Conservation (phyloP, 2,113 vertebrate species). For the Arothron firmamentum region DNA sequence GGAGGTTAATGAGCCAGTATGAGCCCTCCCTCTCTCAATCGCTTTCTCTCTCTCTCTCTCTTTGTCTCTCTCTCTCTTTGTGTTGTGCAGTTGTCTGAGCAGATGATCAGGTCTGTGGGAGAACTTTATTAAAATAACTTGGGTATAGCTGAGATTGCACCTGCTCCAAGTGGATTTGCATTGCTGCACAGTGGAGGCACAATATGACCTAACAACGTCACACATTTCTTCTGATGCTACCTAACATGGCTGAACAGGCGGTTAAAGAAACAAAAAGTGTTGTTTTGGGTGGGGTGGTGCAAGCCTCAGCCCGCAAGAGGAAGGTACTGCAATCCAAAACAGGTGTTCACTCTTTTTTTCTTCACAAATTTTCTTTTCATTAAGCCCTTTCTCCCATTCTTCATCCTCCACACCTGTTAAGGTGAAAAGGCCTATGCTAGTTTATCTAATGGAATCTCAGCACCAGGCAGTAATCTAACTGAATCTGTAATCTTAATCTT, state of each 20-base stretch:
- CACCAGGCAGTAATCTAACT: constrained; percentile 50
- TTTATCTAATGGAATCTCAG: constrained; percentile 25
- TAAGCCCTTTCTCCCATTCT: constrained; percentile 38
- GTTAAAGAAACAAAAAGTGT: constrained; percentile 35
- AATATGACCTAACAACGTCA: neutral
- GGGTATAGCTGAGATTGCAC: constrained; percentile 8
- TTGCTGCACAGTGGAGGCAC: neutral
- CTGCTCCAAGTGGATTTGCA: constrained; percentile 1
- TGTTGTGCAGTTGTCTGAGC: neutral
- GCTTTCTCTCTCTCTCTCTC: neutral
- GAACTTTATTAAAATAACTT: constrained; percentile 13
- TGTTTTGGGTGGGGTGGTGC: constrained; percentile 42
- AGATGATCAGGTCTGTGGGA: constrained; percentile 13
- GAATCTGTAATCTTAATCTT: constrained; percentile 39
- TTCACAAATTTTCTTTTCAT: constrained; percentile 38
- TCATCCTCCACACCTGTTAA: constrained; percentile 61
- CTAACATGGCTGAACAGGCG: constrained; percentile 54
- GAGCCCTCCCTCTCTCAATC: constrained; percentile 28
- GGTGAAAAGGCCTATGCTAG: constrained; percentile 53
- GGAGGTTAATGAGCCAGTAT: constrained; percentile 72
- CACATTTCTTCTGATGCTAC: neutral
- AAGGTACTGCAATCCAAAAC: constrained; percentile 48
- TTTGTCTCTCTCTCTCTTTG: neutral
- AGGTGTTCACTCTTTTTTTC: constrained; percentile 57
- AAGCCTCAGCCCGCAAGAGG: constrained; percentile 44